Percentiles rank a stretch among this genome's conserved stretches.
These are phyloP conservation scores for Apodemia zela DNA, from an alignment of 2,888 invertebrate genomes.

Conservation along the genomic window DNA sequence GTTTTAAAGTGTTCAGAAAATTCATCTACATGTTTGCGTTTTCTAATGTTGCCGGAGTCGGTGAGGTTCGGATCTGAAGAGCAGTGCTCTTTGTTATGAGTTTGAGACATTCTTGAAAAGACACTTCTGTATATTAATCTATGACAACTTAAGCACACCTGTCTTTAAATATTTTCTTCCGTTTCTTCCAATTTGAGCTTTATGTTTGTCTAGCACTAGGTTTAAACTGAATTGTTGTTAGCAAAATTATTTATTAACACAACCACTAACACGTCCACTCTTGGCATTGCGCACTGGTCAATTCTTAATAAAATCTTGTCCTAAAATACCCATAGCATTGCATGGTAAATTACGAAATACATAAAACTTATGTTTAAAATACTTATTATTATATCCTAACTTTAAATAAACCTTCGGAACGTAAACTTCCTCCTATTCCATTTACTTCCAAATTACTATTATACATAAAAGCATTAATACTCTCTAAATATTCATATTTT, in stretches of 20 bases:
- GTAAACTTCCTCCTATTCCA: constrained; percentile 22
- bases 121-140: neutral
- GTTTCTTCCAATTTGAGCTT: neutral
- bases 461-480: constrained; percentile 16
- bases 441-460: constrained; percentile 17
- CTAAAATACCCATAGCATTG: constrained; percentile 3
- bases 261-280: no score
- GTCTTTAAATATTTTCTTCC: neutral
- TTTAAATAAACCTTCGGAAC: constrained; percentile 9
- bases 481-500: constrained; percentile 17
- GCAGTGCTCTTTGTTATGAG: neutral
- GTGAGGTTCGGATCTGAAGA: neutral
- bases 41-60: neutral
- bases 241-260: no score
- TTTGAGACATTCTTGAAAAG: neutral
- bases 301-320: constrained; percentile 10
- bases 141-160: neutral
- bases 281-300: no score
- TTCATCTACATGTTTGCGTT: neutral
- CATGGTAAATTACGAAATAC: constrained; percentile 6
- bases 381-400: neutral
- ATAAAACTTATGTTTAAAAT: constrained; percentile 7
- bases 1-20: neutral
- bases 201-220: neutral
- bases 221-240: no score